These are phyloP conservation scores for Hypsopygia costalis DNA, from an alignment of 2,888 invertebrate genomes.

Conservation along the genomic window DNA sequence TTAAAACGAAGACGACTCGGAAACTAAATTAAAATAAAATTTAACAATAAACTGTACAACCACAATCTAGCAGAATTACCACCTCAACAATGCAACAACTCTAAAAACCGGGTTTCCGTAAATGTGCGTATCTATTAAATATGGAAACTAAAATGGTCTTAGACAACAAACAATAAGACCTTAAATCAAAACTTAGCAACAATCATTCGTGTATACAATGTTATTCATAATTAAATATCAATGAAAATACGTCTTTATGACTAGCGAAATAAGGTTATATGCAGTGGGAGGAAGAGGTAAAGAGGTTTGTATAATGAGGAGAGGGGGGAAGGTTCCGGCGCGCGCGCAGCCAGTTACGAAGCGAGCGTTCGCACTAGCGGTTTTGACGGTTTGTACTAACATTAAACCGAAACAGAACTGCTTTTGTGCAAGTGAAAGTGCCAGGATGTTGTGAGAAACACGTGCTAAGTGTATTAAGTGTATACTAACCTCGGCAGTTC, in stretches of 20 bases:
- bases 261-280: neutral
- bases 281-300: neutral
- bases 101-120: neutral
- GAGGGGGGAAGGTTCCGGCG: conserved; percentile 21
- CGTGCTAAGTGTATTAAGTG: conserved; percentile 32
- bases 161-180: neutral
- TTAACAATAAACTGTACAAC: too few species aligned
- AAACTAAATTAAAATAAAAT: too few species aligned
- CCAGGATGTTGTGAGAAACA: conserved; percentile 37
- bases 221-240: neutral
- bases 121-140: neutral
- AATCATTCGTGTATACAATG: neutral
- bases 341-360: conserved; percentile 21
- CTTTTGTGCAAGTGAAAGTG: conserved; percentile 61
- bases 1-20: too few species aligned
- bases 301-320: neutral
- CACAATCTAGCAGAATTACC: too few species aligned
- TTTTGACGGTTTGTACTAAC: conserved; percentile 43
- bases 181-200: neutral
- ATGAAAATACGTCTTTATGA: neutral
- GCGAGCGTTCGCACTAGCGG: conserved; percentile 27
- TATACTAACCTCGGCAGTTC: conserved; percentile 1
- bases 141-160: neutral
- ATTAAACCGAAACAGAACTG: conserved; percentile 47
- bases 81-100: too few species aligned